Conservation (phyloP, 1,140 invertebrate species). For the Dysdera silvatica region DNA sequence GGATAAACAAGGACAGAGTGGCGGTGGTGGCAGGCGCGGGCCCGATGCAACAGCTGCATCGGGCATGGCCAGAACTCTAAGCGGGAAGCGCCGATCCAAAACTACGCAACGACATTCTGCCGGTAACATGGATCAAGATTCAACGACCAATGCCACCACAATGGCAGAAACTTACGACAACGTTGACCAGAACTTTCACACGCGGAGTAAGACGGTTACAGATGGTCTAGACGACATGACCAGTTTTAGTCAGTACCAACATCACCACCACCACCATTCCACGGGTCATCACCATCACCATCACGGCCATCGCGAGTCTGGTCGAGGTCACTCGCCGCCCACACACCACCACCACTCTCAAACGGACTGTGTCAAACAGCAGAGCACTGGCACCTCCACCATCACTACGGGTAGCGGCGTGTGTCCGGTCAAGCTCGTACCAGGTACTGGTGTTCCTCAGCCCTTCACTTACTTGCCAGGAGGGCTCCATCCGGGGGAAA, state of each 20-base stretch:
- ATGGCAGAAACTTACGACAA: conserved; percentile 59
- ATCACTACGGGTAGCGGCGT: conserved; percentile 84
- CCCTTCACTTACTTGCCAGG: conserved; percentile 78
- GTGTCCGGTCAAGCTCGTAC: conserved; percentile 75
- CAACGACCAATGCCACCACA: too few species aligned
- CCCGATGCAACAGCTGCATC: conserved; percentile 56
- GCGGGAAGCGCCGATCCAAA: conserved; percentile 49
- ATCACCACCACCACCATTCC: conserved; percentile 10
- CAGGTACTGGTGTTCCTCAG: conserved; percentile 88
- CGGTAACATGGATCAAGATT: conserved; percentile 62
- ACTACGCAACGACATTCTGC: conserved; percentile 66
- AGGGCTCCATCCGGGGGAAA: conserved; percentile 62
- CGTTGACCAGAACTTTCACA: conserved; percentile 60
- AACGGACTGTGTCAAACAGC: conserved; percentile 64
- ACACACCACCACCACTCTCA: conserved; percentile 36
- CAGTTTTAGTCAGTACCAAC: not conserved
- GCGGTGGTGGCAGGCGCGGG: conserved; percentile 81
- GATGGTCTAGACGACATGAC: conserved; percentile 52
- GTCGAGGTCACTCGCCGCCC: conserved; percentile 35
- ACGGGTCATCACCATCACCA: conserved; percentile 52
- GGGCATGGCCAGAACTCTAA: conserved; percentile 49
- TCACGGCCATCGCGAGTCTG: conserved; percentile 26
- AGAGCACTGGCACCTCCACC: conserved; percentile 88
- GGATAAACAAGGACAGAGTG: conserved; percentile 1
- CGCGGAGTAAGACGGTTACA: conserved; percentile 79